These are phyloP conservation scores for Palythoa caribaeorum DNA, from an alignment of 92 coral and sea anemone genomes.

Conservation along the genomic window DNA sequence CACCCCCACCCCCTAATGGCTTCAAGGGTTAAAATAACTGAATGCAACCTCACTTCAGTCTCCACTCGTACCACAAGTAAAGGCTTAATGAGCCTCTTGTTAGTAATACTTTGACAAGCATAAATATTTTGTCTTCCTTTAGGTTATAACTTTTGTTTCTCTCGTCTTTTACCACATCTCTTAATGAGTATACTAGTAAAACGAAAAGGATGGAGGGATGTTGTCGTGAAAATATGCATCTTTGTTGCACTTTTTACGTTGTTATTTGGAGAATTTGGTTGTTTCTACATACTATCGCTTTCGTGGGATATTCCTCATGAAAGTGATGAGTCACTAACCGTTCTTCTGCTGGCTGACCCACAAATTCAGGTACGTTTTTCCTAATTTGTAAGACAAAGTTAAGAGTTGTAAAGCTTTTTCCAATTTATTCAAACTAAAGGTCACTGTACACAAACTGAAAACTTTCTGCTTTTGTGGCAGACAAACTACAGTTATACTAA, in stretches of 20 bases:
- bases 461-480: neutral
- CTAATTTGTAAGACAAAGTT: neutral
- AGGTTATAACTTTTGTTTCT: neutral
- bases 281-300: constrained; percentile 63
- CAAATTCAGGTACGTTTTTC: constrained; percentile 80
- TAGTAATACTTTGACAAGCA: neutral
- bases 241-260: constrained; percentile 34
- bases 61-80: no score
- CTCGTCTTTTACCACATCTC: neutral
- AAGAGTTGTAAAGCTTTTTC: neutral
- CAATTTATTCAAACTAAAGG: neutral
- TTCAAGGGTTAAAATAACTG: no score
- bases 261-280: constrained; percentile 73
- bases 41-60: no score
- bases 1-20: no score
- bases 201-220: constrained; percentile 23
- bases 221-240: constrained; percentile 40
- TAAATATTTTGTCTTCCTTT: neutral
- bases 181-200: neutral
- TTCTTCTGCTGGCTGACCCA: constrained; percentile 85
- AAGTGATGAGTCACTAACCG: constrained; percentile 63
- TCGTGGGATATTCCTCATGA: constrained; percentile 79
- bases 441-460: neutral
- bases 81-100: no score
- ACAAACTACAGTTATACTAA: no score